Base-by-base conservation (phyloP, 2,888 invertebrate species). In the Drosophila algonquin region DNA sequence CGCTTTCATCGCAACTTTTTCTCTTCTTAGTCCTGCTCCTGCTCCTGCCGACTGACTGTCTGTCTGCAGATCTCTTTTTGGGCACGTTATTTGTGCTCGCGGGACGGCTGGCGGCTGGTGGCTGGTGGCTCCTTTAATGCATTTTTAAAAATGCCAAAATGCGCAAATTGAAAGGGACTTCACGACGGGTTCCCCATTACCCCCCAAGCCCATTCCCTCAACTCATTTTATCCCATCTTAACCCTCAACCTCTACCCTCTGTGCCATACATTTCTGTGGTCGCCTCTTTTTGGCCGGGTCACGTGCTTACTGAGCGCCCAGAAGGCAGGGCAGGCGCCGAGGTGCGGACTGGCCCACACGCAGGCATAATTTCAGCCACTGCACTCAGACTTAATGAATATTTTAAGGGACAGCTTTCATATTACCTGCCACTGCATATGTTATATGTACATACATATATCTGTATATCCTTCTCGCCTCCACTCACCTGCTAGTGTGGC, bases 121-220 rank as follows among this genome's bases (percentile, higher is more conserved):
- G 30, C 14, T 27, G 16, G 32, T 40, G 46, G 47, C 55, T 77
- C 71, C 78, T 86, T 88, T 83, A 83, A 83, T 83, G 83, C 83
- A 83, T 83, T 86, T 83, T 83, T 88, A 83, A 83, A 88, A 84
- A 86, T 85, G 87, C 89, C 88, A 83, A 88, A 86, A 86, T 69
- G 88, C 86, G 77, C 86, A 88, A 83, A 83, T 83, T 83, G 88
- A 83, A 83, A 86, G 88, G 76, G 71, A 78, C 75, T 80, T 14
- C 14, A 4, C 63, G 68, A 58, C 63, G 59, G 62, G 58, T 27
- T 24, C 27, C 27, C 24, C 24, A 24, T 24, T 4, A 27, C 7
- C n/a, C 21, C 21, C 32, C 35, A 35, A 4, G 10, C 45, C 8
- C 50, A 45, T 32, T 32, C 10, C 10, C 24, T 8, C 18, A 47